phyloP scores from a whole-genome alignment of 92 coral and sea anemone genomes.

The Umimayanthus chanpuru region DNA sequence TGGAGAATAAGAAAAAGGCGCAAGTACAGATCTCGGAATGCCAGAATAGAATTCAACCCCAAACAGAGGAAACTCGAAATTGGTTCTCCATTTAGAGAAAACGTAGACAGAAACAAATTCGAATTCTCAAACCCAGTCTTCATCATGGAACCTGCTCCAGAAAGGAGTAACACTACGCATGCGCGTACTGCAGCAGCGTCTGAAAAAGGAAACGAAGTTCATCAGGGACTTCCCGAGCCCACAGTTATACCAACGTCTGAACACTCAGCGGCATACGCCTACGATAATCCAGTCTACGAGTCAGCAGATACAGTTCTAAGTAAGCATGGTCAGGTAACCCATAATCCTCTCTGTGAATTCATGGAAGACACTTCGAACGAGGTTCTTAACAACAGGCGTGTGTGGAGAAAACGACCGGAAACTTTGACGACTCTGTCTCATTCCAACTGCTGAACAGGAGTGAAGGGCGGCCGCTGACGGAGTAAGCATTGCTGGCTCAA shows the following conservation, averaged over 20 bases:
- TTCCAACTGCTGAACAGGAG: slow-evolving; percentile 23
- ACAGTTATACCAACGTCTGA: slow-evolving; percentile 60
- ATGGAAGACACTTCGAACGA: slow-evolving; percentile 42
- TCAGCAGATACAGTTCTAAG: slow-evolving; percentile 65
- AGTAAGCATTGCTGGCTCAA: too few species aligned
- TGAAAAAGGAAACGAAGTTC: background rate
- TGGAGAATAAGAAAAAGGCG: slow-evolving; percentile 56
- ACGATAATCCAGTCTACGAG: slow-evolving; percentile 71
- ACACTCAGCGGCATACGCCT: slow-evolving; percentile 56
- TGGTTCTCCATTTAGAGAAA: slow-evolving; percentile 70
- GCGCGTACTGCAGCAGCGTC: background rate
- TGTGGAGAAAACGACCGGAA: slow-evolving; percentile 36
- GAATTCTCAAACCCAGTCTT: slow-evolving; percentile 66
- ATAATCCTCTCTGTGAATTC: slow-evolving; percentile 53
- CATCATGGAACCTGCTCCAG: slow-evolving; percentile 46
- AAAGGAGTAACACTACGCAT: slow-evolving; percentile 6
- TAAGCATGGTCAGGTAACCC: slow-evolving; percentile 54
- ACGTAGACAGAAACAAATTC: slow-evolving; percentile 53
- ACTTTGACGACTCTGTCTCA: slow-evolving; percentile 14
- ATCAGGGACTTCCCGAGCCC: slow-evolving; percentile 29
- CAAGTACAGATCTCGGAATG: slow-evolving; percentile 59
- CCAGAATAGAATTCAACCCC: slow-evolving; percentile 57
- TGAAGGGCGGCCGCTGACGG: too few species aligned
- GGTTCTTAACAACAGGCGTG: slow-evolving; percentile 7
- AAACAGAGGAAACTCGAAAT: slow-evolving; percentile 51